Base-by-base conservation (phyloP, 2,888 invertebrate species). In the Andrena haemorrhoa region DNA sequence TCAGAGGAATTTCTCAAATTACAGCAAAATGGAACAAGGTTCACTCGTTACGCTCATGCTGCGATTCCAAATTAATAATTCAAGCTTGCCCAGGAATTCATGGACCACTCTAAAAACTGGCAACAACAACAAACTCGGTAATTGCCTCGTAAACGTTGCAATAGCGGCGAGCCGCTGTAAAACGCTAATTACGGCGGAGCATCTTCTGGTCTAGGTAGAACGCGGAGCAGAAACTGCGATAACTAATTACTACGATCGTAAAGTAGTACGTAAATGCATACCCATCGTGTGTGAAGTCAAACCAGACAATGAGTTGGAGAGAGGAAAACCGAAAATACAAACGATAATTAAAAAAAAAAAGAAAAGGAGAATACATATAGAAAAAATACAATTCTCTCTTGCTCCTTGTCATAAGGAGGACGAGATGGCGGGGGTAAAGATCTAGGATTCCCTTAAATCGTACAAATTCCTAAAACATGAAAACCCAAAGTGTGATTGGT, bases 351-450 rank as follows among this genome's bases (percentile, higher is more conserved):
- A 0, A 51, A 51, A 31, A 41, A 12, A 8, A 29, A 7, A 23
- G 23, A 23, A 23, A 23, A 3, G 20, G 8, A 2, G 1, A 12
- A 61, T 53, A 61, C 23, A 70, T 20, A 41, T 41, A 16, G 12
- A 69, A 61, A 76, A 51, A 65, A 73, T 63, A 74, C 76, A 76
- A 76, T 76, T 82, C 66, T 86, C 80, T 82, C 69, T 82, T 85
- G 65, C 76, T 84, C 79, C 78, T 80, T 76, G 74, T 60, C 61
- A 66, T 23, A 41, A 83, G 78, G 71, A 71, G 77, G 80, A 79
- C 69, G 41, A 86, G 58, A 82, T 79, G 73, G 78, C 69, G 47
- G 79, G 70, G 61, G 31, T 41, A 64, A 79, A 75, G 35, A 73
- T 69, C 73, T 56, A 61, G 80, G 78, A 47, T 35, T 75, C 79